Conservation (phyloP, 1,140 invertebrate species). For the Lysiphlebus fabarum region DNA sequence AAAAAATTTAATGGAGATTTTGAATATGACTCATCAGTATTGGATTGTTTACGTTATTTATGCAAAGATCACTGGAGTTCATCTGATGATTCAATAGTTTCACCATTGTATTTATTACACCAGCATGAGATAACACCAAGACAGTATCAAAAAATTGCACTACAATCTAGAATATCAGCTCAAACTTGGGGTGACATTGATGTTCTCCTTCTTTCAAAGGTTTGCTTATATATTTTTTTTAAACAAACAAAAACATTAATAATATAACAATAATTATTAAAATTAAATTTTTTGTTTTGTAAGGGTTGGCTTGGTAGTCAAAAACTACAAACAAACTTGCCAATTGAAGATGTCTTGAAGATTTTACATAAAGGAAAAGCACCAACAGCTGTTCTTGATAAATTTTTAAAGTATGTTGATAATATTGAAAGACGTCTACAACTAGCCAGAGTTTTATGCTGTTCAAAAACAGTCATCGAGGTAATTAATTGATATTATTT, state of each 20-base stretch:
- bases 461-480: conserved; percentile 55
- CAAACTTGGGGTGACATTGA: conserved; percentile 61
- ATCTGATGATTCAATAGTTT: conserved; percentile 39
- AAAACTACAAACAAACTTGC: conserved; percentile 57
- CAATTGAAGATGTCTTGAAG: conserved; percentile 57
- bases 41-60: conserved; percentile 50
- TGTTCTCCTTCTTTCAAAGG: conserved; percentile 59
- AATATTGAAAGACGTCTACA: conserved; percentile 54
- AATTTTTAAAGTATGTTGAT: conserved; percentile 58
- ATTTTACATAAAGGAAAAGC: conserved; percentile 52
- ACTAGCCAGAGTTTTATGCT: conserved; percentile 54
- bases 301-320: conserved; percentile 61
- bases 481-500: conserved; percentile 40
- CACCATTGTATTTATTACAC: conserved; percentile 44
- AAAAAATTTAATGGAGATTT: conserved; percentile 40
- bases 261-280: conserved; percentile 14
- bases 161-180: conserved; percentile 49
- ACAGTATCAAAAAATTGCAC: conserved; percentile 58
- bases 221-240: conserved; percentile 30
- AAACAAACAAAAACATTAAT: too few relatives aligned
- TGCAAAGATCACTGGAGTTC: conserved; percentile 52
- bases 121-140: conserved; percentile 55
- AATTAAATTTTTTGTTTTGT: conserved; percentile 25
- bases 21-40: conserved; percentile 43
- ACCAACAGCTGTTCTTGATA: conserved; percentile 50